These are phyloP conservation scores for Anthoscopus minutus DNA, from an alignment of 2,113 vertebrate genomes.

Conservation along the genomic window DNA sequence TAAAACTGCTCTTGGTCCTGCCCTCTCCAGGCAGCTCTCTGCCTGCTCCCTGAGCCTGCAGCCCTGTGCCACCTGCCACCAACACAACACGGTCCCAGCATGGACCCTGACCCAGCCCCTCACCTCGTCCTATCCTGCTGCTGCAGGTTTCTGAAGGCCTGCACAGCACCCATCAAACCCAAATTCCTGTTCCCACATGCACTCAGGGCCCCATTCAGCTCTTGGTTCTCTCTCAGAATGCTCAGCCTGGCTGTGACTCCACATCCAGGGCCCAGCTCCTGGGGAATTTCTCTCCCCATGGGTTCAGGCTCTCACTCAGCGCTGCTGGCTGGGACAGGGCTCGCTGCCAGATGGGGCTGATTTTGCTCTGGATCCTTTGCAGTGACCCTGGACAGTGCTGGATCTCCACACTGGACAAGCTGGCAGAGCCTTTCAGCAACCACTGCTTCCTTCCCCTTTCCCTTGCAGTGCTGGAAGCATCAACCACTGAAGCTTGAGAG, in stretches of 20 bases:
- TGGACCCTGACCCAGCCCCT: background rate
- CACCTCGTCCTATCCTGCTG: background rate
- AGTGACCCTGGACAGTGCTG: background rate
- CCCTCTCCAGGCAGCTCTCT: background rate
- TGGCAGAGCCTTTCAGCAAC: background rate
- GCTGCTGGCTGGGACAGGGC: background rate
- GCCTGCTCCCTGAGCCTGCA: background rate
- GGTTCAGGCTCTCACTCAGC: background rate
- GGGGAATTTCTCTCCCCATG: background rate
- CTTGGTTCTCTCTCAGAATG: background rate
- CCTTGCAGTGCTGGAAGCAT: background rate
- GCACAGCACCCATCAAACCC: background rate
- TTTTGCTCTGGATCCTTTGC: background rate
- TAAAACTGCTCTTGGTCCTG: background rate
- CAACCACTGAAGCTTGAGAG: background rate
- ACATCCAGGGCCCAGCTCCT: background rate
- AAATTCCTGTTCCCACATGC: background rate
- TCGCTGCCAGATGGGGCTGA: background rate
- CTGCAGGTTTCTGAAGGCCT: background rate
- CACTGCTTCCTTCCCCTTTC: background rate
- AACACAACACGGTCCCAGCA: accelerated
- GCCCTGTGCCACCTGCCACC: background rate
- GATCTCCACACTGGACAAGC: background rate
- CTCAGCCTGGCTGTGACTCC: background rate
- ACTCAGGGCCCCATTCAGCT: background rate